Conservation (phyloP, 2,888 invertebrate species). For the Exephanes ischioxanthus region DNA sequence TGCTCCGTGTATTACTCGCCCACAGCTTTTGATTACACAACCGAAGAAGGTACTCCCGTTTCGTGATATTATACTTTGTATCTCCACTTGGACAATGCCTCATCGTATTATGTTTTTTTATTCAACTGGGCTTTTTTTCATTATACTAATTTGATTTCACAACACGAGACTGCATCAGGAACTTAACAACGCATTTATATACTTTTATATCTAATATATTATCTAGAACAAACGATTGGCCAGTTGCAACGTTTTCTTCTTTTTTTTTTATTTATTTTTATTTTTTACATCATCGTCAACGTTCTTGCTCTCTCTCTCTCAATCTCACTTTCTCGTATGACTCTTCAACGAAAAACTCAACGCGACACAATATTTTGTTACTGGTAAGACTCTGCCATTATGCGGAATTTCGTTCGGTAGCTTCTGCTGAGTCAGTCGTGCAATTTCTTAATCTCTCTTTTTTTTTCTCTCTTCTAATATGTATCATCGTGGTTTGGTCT, state of each 20-base stretch:
- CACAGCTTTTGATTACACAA: slow-evolving; percentile 52
- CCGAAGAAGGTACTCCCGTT: slow-evolving; percentile 18
- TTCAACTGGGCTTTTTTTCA: slow-evolving; percentile 48
- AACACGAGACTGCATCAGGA: slow-evolving; percentile 82
- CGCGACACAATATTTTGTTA: slow-evolving; percentile 50
- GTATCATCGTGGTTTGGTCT: slow-evolving; percentile 57
- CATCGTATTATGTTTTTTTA: slow-evolving; percentile 4
- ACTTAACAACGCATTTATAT: slow-evolving; percentile 78
- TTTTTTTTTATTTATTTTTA: slow-evolving; percentile 69
- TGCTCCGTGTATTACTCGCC: slow-evolving; percentile 61
- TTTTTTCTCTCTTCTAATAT: slow-evolving; percentile 27
- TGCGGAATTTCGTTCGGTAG: slow-evolving; percentile 39
- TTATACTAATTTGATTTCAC: slow-evolving; percentile 82
- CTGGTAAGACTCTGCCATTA: slow-evolving; percentile 52
- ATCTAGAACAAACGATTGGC: slow-evolving; percentile 78
- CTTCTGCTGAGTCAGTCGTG: slow-evolving; percentile 58
- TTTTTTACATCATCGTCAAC: slow-evolving; percentile 42
- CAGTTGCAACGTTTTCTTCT: slow-evolving; percentile 72
- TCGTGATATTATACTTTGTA: slow-evolving; percentile 42
- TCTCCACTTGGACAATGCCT: slow-evolving; percentile 11
- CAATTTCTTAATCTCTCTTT: slow-evolving; percentile 15
- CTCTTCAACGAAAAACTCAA: slow-evolving; percentile 31
- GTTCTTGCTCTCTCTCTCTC: slow-evolving; percentile 49
- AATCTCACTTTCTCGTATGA: slow-evolving; percentile 1
- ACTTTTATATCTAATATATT: slow-evolving; percentile 74